Conservation (phyloP, 2,888 invertebrate species). For the Disparrhopalites patrizii region DNA sequence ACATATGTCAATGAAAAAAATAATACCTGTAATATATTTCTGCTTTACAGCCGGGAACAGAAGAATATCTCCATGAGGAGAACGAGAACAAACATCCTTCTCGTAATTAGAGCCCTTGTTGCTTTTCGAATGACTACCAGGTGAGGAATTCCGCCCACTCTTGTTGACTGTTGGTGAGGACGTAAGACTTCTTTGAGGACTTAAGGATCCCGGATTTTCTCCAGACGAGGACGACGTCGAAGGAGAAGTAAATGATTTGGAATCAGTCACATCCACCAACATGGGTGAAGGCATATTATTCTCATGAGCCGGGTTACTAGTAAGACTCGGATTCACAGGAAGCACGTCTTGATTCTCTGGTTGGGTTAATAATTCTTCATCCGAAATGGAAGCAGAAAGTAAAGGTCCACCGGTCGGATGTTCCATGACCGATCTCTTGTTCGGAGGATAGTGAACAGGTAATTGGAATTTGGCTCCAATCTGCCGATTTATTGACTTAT, state of each 20-base stretch:
- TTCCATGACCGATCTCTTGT: neutral
- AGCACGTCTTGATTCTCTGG: too few relatives aligned
- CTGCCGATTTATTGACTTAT: too few relatives aligned
- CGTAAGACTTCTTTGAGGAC: too few relatives aligned
- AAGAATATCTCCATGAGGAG: neutral
- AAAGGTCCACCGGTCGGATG: neutral
- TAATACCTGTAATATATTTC: constrained; percentile 14
- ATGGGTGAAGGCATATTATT: too few relatives aligned
- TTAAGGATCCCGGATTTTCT: neutral
- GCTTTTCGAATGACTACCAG: neutral
- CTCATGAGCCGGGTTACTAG: too few relatives aligned
- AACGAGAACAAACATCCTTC: neutral
- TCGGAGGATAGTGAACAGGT: too few relatives aligned
- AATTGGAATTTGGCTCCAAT: too few relatives aligned
- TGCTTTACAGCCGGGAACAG: neutral
- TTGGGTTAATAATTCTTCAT: neutral
- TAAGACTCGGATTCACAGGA: too few relatives aligned
- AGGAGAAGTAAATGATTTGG: too few relatives aligned
- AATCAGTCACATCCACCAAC: neutral
- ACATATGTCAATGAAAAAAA: too few relatives aligned
- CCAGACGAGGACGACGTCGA: neutral
- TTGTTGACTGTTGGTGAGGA: too few relatives aligned
- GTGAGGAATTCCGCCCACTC: neutral
- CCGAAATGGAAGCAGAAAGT: constrained; percentile 5
- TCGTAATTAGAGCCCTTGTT: neutral